Evolutionary conservation across 2,113 vertebrate genomes (phyloP), one percentile per base, ranked within the genome.

Genomic region (Peromyscus polionotus): DNA sequence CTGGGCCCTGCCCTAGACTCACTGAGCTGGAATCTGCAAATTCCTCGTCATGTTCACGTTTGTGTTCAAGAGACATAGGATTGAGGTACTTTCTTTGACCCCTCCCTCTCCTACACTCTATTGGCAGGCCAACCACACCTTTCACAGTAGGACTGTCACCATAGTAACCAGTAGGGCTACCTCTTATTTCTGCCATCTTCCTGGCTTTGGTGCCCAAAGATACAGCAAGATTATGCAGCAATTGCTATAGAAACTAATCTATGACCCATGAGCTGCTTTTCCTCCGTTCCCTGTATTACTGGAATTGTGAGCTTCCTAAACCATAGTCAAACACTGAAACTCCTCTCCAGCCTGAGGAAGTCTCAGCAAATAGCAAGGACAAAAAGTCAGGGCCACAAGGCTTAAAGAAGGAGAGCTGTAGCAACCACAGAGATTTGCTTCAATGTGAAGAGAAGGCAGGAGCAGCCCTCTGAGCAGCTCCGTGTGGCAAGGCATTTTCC

Each of bases 181-280:
- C 81, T 89, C 85, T 84, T 73, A n/a, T 76, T 90, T 95, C 83
- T 76, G 86, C 93, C 93, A 63, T 86, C 28, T 39, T 75, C 88
- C 75, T 67, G 75, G 57, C 70, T 59, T 80, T 63, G 13, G 70
- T 89, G 59, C 88, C 72, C 83, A 70, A 85, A 42, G 87, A 59
- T 57, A 31, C 48, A 33, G 89, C 28, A 31, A 81, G 73, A 70
- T 81, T 1, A 36, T 45, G 28, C 22, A 84, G 91, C 1, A 1
- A 97, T 97, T 89, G 83, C 97, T 95, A 94, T 97, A 96, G 97
- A 97, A 98, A 98, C 97, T 91, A 59, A 67, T n/a, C 94, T 19
- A 76, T 87, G 85, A 1, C 88, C 93, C 28, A 0, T 87, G 65
- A 72, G 73, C 88, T 67, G 42, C 51, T 80, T 61, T 88, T 39